Percentiles rank a stretch among this genome's conserved stretches.
These are phyloP conservation scores for Serrognathus titanus DNA, from an alignment of 2,888 invertebrate genomes.

Conservation along the genomic window DNA sequence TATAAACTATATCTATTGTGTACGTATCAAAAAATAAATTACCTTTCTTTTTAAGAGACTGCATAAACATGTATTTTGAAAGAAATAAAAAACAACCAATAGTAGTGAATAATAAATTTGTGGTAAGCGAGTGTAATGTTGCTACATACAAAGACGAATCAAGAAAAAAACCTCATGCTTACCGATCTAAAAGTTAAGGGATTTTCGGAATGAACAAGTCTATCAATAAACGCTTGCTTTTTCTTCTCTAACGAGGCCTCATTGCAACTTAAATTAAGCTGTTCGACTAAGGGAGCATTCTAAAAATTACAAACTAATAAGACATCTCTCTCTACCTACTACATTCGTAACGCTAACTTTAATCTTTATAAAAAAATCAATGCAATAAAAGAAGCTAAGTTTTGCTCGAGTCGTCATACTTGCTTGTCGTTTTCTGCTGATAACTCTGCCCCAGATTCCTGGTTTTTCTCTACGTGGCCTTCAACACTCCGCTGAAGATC, in stretches of 20 bases:
- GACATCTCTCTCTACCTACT: slow-evolving; percentile 8
- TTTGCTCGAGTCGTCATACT: not conserved
- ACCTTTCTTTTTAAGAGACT: not conserved
- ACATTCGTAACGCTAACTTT: not conserved
- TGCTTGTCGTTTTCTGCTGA: not conserved
- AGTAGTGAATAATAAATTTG: not conserved
- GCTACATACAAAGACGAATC: slow-evolving; percentile 1
- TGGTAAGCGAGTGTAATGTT: not conserved
- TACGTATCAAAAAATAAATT: not conserved
- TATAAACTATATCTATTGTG: not conserved
- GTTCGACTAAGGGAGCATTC: slow-evolving; percentile 41
- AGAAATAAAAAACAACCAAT: not conserved
- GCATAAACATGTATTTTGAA: not conserved
- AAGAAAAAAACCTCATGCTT: slow-evolving; percentile 37
- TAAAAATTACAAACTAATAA: slow-evolving; percentile 33
- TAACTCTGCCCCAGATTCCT: not conserved
- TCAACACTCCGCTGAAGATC: not conserved
- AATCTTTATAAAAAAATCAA: too few species aligned
- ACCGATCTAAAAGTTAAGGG: slow-evolving; percentile 44
- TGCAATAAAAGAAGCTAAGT: too few species aligned
- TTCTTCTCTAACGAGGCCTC: slow-evolving; percentile 37
- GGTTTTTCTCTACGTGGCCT: too few species aligned
- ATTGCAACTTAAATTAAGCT: slow-evolving; percentile 41
- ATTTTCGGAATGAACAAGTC: slow-evolving; percentile 37
- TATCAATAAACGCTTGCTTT: slow-evolving; percentile 41